Base-by-base conservation (phyloP, 2,888 invertebrate species). In the Bedellia somnulentella region DNA sequence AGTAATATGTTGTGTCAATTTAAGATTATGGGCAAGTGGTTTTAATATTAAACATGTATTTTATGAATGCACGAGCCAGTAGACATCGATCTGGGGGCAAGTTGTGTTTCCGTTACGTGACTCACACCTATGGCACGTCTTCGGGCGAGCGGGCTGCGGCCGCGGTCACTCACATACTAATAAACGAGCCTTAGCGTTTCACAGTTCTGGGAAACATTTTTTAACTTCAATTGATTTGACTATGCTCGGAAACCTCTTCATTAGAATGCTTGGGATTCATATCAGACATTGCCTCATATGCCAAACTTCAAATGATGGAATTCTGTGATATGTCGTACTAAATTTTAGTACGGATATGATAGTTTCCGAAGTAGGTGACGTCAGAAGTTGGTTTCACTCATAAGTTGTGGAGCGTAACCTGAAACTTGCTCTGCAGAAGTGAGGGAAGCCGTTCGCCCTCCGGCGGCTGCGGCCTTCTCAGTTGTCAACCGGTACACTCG, bases 81-180 rank as follows among this genome's bases (percentile, higher is more conserved):
- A 53, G 55, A 47, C 63, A 63, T 62, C 57, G 60, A 62, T 61
- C 57, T 32, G 18, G 52, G 57, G 57, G 52, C 49, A 49, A 62
- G 63, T 60, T 57, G 60, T 53, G 60, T 68, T 67, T 70, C 68
- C 70, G 68, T 66, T 71, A 73, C 71, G 71, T 73, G 71, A 73
- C 70, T 73, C 70, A 71, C 57, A 53, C 53, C 45, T 56, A 50
- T 58, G 67, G 70, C 70, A 70, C 68, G 71, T 70, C 52, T 56
- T 46, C 49, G 52, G n/a, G n/a, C n/a, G n/a, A n/a, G n/a, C n/a
- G n/a, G n/a, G n/a, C 46, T 49, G 57, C 56, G 18, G 18, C 18
- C 18, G 46, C 49, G 54, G 56, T 58, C 57, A 57, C 62, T 66
- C 57, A 64, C 66, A 64, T 68, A 70, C 66, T 59, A 64, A 68